These are phyloP conservation scores for Antechinus flavipes DNA, from an alignment of 2,113 vertebrate genomes.

Conservation along the genomic window DNA sequence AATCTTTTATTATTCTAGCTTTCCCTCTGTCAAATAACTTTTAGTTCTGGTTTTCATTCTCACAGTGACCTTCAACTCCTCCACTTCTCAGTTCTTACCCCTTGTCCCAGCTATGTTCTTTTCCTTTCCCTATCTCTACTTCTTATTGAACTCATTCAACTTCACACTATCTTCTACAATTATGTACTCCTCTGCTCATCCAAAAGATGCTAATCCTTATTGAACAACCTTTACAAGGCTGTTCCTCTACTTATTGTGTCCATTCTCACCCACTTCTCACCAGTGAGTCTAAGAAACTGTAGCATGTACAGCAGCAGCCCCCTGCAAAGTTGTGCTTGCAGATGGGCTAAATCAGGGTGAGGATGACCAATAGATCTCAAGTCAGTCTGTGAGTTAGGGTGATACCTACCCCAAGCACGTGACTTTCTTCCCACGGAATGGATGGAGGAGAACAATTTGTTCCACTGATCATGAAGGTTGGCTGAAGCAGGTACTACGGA, in stretches of 20 bases:
- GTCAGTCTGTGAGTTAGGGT: no score
- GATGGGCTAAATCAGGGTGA: not conserved
- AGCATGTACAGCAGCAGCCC: not conserved
- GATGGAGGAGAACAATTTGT: not conserved
- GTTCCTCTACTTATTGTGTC: not conserved
- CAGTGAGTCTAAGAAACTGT: not conserved
- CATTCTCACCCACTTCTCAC: not conserved
- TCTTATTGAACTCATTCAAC: not conserved
- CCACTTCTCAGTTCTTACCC: not conserved
- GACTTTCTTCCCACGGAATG: not conserved
- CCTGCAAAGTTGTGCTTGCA: not conserved
- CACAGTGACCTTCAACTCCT: not conserved
- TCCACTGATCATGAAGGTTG: not conserved
- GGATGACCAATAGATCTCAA: not conserved
- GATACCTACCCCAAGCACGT: not conserved
- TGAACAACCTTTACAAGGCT: not conserved
- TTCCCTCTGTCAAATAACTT: not conserved
- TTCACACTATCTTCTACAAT: not conserved
- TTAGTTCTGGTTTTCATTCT: not conserved
- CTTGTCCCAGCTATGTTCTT: not conserved
- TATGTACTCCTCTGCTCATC: not conserved
- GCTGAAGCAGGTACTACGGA: not conserved
- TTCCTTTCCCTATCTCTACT: not conserved
- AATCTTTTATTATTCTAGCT: not conserved
- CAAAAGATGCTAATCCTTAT: not conserved